phyloP scores from a whole-genome alignment of 2,888 invertebrate genomes.

The Thelaira solivaga region DNA sequence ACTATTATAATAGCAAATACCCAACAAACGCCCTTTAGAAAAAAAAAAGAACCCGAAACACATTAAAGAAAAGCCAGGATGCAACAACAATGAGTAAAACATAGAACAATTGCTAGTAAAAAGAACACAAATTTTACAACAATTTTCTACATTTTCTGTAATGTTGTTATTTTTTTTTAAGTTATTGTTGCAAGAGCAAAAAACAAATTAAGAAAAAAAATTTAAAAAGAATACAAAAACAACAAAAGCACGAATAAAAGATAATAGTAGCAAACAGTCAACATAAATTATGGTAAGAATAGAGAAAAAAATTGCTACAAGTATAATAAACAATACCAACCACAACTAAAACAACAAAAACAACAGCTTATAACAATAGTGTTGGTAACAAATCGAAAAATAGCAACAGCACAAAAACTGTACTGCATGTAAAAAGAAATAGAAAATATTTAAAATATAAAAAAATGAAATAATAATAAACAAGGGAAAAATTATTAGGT shows the following conservation, averaged over 20 bases:
- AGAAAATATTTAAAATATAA: constrained; percentile 34
- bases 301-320: constrained; percentile 45
- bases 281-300: constrained; percentile 62
- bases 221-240: constrained; percentile 7
- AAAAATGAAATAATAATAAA: constrained; percentile 44
- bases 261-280: constrained; percentile 61
- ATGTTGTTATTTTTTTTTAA: constrained; percentile 3
- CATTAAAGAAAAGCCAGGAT: constrained; percentile 15
- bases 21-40: constrained; percentile 46
- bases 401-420: constrained; percentile 18
- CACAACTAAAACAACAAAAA: constrained; percentile 50
- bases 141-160: constrained; percentile 10
- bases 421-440: constrained; percentile 15
- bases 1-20: not conserved
- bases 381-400: constrained; percentile 52
- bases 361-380: constrained; percentile 49
- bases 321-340: constrained; percentile 50
- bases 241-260: constrained; percentile 14
- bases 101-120: constrained; percentile 55
- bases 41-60: constrained; percentile 7
- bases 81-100: constrained; percentile 41
- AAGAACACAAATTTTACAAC: constrained; percentile 51
- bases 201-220: constrained; percentile 34
- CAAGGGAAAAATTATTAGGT: constrained; percentile 47
- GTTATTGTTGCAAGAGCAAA: constrained; percentile 40